Conservation (phyloP, 2,888 invertebrate species). For the Lysandra coridon region DNA sequence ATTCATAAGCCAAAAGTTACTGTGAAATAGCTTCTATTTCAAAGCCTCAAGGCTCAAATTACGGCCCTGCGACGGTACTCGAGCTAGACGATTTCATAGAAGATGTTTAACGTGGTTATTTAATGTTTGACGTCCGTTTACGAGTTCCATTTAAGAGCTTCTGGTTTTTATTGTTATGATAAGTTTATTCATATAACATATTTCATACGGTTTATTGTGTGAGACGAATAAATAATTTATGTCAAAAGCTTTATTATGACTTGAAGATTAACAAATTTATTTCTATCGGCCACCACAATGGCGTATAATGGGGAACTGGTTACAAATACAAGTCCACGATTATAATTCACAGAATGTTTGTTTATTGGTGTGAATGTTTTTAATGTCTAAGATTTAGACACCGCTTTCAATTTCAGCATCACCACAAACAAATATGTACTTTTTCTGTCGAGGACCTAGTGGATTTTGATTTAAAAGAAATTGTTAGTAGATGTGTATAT, state of each 20-base stretch:
- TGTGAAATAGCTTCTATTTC: not conserved
- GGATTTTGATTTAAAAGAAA: not conserved
- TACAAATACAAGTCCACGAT: not conserved
- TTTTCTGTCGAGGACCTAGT: too few species aligned
- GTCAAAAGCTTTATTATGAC: slow-evolving; percentile 33
- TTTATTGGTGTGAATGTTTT: not conserved
- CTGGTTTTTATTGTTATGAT: slow-evolving; percentile 35
- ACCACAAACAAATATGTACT: not conserved
- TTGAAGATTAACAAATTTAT: slow-evolving; percentile 30
- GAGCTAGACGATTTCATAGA: slow-evolving; percentile 37
- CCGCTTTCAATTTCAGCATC: not conserved
- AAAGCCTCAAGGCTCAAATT: not conserved
- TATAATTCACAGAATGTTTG: not conserved
- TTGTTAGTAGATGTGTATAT: too few species aligned
- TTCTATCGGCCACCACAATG: slow-evolving; percentile 10
- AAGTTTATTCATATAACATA: slow-evolving; percentile 33
- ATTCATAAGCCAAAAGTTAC: not conserved
- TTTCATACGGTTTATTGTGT: slow-evolving; percentile 31
- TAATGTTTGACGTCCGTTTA: slow-evolving; percentile 40
- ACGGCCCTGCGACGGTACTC: not conserved
- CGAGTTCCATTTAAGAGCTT: slow-evolving; percentile 34
- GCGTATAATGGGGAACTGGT: slow-evolving; percentile 8
- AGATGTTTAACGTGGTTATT: slow-evolving; percentile 44
- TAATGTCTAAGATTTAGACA: not conserved
- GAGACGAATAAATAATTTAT: slow-evolving; percentile 30